These are phyloP conservation scores for Xiphophorus birchmanni DNA, from an alignment of 2,797 vertebrate genomes.

Conservation along the genomic window DNA sequence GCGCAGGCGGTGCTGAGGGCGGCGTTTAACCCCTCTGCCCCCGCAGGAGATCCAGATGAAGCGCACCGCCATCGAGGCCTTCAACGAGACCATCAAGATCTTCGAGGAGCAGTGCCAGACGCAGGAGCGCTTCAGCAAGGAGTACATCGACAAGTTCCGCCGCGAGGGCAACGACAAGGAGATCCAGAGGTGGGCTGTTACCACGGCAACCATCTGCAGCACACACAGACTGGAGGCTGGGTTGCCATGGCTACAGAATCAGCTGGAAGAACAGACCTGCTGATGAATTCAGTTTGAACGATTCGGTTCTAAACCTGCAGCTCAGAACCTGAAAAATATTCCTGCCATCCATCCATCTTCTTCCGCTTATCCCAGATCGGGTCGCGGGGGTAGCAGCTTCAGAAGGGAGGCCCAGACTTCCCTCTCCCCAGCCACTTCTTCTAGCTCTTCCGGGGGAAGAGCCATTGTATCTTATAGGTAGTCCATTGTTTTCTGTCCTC, in stretches of 20 bases:
- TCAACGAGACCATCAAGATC: conserved; percentile 99
- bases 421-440: too few relatives aligned
- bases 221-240: background rate
- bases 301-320: too few relatives aligned
- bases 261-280: conserved; percentile 15
- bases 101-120: conserved; percentile 99
- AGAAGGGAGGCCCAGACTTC: too few relatives aligned
- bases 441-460: too few relatives aligned
- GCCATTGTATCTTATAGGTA: too few relatives aligned
- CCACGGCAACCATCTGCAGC: conserved; percentile 31
- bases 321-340: too few relatives aligned
- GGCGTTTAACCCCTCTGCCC: background rate
- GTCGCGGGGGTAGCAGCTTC: too few relatives aligned
- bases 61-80: conserved; percentile 97
- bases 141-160: conserved; percentile 91
- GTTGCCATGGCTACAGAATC: conserved; percentile 42
- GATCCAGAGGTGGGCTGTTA: conserved; percentile 85
- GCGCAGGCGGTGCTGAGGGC: background rate
- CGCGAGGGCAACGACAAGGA: conserved; percentile 92
- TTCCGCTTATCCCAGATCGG: too few relatives aligned
- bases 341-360: too few relatives aligned
- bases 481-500: too few relatives aligned
- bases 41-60: conserved; percentile 98
- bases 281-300: conserved; percentile 3
- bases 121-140: conserved; percentile 95